Conservation (phyloP, 2,113 vertebrate genomes). For the Atractosteus spatula region DNA sequence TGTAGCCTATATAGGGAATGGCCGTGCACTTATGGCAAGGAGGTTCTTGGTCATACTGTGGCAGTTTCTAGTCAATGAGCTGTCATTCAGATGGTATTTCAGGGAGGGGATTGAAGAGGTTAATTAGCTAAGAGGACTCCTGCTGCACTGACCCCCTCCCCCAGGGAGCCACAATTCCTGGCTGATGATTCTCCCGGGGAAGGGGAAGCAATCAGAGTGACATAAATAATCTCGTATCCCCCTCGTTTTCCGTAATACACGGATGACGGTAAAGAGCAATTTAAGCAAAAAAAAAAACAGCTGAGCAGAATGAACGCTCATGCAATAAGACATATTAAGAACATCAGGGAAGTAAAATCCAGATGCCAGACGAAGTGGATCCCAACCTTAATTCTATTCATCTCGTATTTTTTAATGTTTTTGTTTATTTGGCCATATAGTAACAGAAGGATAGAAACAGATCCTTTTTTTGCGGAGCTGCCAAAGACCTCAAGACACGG, state of each 20-base stretch:
- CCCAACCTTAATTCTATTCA: too few relatives aligned
- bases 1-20: conserved; percentile 21
- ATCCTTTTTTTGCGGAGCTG: too few relatives aligned
- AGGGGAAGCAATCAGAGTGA: conserved; percentile 4
- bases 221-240: conserved; percentile 20
- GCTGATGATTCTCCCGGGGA: conserved; percentile 31
- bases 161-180: conserved; percentile 27
- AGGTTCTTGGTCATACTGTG: conserved; percentile 28
- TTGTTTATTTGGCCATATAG: too few relatives aligned
- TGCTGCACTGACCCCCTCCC: conserved; percentile 28
- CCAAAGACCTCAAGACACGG: too few relatives aligned
- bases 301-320: neutral
- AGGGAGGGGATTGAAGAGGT: conserved; percentile 20
- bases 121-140: conserved; percentile 32
- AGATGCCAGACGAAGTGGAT: too few relatives aligned
- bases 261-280: neutral
- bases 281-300: neutral
- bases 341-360: neutral
- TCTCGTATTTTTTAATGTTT: too few relatives aligned
- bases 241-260: neutral
- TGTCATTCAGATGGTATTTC: conserved; percentile 11
- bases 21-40: conserved; percentile 20
- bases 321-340: neutral
- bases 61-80: neutral
- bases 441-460: too few relatives aligned